A percentile compares a stretch with the other conserved stretches of the same genome.
Evolutionary conservation across 2,888 invertebrate species (phyloP).

Genomic region (Keiferia lycopersicella): DNA sequence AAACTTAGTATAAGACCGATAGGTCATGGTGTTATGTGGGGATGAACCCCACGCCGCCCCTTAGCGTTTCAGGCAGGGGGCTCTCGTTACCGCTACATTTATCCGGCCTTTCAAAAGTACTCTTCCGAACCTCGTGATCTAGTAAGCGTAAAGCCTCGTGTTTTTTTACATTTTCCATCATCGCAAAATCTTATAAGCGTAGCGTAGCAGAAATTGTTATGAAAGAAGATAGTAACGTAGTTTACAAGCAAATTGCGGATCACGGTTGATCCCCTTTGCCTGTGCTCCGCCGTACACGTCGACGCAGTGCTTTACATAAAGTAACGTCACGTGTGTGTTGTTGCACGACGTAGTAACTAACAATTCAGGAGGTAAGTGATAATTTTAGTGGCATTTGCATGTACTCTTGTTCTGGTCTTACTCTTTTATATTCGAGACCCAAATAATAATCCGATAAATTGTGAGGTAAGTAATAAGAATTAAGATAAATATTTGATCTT

Average conservation of each 20-base stretch:
- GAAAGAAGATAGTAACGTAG: background rate
- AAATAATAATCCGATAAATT: background rate
- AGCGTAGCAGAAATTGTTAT: background rate
- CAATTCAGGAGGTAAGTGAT: background rate
- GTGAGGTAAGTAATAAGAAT: no score
- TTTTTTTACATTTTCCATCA: background rate
- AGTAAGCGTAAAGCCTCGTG: background rate
- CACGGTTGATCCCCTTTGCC: background rate
- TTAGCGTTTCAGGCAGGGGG: no score
- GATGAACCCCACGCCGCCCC: no score
- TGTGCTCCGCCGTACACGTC: background rate
- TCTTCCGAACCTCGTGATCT: background rate
- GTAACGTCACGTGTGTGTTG: background rate
- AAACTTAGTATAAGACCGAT: no score
- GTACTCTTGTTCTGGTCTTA: no score
- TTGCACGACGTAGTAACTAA: background rate
- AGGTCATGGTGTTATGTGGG: no score
- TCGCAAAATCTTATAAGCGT: background rate
- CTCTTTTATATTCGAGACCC: background rate
- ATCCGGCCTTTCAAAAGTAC: no score
- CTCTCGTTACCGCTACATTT: no score
- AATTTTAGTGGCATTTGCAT: background rate
- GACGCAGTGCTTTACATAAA: conserved; percentile 7
- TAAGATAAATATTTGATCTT: no score
- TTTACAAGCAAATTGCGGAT: conserved; percentile 4